Evolutionary conservation across 2,888 invertebrate genomes (phyloP), one percentile per base, ranked within the genome.

Genomic region (Latrodectus elegans): DNA sequence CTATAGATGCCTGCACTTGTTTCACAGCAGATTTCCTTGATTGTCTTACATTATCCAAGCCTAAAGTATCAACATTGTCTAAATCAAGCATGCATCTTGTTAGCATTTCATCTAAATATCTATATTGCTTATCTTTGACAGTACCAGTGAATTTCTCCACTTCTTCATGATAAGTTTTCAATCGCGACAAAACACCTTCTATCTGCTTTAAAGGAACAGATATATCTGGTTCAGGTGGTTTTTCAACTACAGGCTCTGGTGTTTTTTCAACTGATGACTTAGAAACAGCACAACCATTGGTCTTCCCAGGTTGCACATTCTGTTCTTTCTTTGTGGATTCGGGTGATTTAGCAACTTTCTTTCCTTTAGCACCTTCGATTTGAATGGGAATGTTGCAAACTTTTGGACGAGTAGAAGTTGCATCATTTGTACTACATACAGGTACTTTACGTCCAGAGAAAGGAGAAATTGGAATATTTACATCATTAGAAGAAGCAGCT

Each of bases 61-160:
- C 97, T 89, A 97, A 97, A 0, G 97, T 96, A 91, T 98, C 97
- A 89, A 99, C 95, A 91, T 96, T 95, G 92, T 99, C 99, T 90
- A 99, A 93, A 92, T 92, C 92, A 26, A 98, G 94, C 90, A 99
- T 94, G 92, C 97, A 96, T 89, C 98, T 94, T 0, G 98, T 98
- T 68, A 99, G 93, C 98, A 99, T 98, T 93, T 99, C 99, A 92
- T 99, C 99, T 88, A 99, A 93, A 92, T 95, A 97, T 89, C 96
- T 93, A 92, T 97, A 99, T 90, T 95, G 94, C 91, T 96, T 97
- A 91, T 96, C 96, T 91, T 94, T 95, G n/a, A 94, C 93, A 90
- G 94, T 93, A 8, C 96, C 97, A 73, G 92, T 93, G 92, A 95
- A 97, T 89, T 94, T 94, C 90, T 96, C 95, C 0, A 96, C 96